Percentiles rank a stretch among this genome's conserved stretches.
Evolutionary conservation across 2,888 invertebrate genomes (phyloP).

Genomic region (Odontomyia ornata): DNA sequence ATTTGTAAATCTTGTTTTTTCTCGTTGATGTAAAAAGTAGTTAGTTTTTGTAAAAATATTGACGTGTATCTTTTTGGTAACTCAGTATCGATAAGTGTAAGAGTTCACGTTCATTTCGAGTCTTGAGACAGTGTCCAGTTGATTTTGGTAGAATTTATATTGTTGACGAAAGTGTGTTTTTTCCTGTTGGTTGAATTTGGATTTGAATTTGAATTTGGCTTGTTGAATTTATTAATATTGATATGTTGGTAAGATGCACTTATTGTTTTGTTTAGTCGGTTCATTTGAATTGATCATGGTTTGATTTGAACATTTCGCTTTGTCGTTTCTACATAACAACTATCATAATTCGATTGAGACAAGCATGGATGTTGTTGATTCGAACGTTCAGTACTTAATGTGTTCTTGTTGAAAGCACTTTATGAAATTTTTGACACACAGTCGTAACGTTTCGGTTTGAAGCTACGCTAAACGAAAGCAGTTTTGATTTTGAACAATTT

Average conservation of each 20-base stretch:
- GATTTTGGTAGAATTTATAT: constrained; percentile 34
- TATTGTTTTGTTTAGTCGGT: constrained; percentile 18
- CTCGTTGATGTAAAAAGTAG: constrained; percentile 44
- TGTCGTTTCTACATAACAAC: constrained; percentile 12
- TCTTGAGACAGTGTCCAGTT: not conserved
- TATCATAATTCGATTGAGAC: constrained; percentile 34
- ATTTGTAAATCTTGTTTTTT: constrained; percentile 47
- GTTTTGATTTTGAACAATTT: constrained; percentile 17
- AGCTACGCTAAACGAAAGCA: constrained; percentile 19
- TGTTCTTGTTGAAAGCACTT: constrained; percentile 44
- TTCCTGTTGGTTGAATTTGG: constrained; percentile 25
- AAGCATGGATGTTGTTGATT: constrained; percentile 42
- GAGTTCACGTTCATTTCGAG: not conserved
- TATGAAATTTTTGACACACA: constrained; percentile 18
- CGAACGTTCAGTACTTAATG: constrained; percentile 20
- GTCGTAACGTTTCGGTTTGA: constrained; percentile 16
- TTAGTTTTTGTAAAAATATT: constrained; percentile 36
- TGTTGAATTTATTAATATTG: constrained; percentile 30
- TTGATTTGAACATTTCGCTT: constrained; percentile 32
- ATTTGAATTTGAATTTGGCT: constrained; percentile 24
- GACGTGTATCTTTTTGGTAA: constrained; percentile 24
- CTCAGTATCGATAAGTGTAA: constrained; percentile 9
- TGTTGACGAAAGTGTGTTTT: constrained; percentile 40
- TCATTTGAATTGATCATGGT: constrained; percentile 23
- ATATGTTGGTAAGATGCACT: constrained; percentile 7